Evolutionary conservation across 1,140 invertebrate species (phyloP).

Genomic region (Drosophila chauvacae): DNA sequence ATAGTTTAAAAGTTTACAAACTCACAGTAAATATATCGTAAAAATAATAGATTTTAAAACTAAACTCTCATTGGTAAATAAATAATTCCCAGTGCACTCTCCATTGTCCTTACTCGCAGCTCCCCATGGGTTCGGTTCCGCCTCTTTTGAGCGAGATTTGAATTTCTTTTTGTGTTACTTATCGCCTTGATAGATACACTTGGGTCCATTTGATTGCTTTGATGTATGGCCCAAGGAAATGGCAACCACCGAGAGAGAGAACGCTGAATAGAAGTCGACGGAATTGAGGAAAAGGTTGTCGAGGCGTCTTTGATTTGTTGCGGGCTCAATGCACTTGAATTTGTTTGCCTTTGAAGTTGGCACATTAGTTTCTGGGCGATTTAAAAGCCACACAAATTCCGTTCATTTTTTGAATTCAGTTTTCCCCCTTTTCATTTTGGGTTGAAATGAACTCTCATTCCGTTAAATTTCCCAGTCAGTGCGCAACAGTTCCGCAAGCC

Average conservation of each 20-base stretch:
- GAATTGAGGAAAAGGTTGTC: slow-evolving; percentile 19
- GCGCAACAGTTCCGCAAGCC: slow-evolving; percentile 41
- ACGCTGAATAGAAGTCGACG: background rate
- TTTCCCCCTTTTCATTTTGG: background rate
- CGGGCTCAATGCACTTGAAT: slow-evolving; percentile 58
- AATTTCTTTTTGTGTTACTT: slow-evolving; percentile 64
- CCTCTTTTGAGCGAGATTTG: slow-evolving; percentile 55
- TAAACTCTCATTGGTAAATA: too few relatives aligned
- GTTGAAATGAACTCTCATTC: slow-evolving; percentile 24
- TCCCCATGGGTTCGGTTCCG: slow-evolving; percentile 4
- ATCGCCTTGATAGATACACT: slow-evolving; percentile 61
- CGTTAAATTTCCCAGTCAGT: slow-evolving; percentile 3
- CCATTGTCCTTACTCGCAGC: slow-evolving; percentile 2
- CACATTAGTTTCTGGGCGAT: slow-evolving; percentile 50
- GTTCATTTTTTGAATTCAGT: background rate
- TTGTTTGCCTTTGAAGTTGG: slow-evolving; percentile 53
- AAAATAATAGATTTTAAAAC: background rate
- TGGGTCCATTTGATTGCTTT: slow-evolving; percentile 71
- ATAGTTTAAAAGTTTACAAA: background rate
- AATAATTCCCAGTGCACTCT: background rate
- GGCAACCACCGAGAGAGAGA: background rate
- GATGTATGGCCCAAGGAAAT: slow-evolving; percentile 50
- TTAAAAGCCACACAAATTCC: slow-evolving; percentile 30
- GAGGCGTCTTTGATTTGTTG: slow-evolving; percentile 53
- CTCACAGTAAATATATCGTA: background rate